Conservation (phyloP, 2,888 invertebrate species). For the Melipona bicolor region DNA sequence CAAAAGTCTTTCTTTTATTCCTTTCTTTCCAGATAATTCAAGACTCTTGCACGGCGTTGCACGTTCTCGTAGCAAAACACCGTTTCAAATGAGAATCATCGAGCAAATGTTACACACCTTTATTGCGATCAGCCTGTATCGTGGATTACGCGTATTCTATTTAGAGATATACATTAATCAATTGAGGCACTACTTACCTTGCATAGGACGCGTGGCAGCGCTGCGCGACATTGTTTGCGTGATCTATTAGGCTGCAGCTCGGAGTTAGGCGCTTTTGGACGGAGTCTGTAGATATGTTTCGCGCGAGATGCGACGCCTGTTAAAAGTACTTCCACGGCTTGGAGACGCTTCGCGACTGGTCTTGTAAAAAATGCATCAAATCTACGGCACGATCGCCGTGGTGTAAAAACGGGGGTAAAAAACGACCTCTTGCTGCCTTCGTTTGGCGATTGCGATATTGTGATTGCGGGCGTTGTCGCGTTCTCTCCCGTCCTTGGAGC, state of each 20-base stretch:
- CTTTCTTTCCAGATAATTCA: background rate
- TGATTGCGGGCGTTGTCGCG: constrained; percentile 1
- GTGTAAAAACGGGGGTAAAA: constrained; percentile 68
- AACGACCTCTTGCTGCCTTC: constrained; percentile 39
- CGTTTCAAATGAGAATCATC: constrained; percentile 64
- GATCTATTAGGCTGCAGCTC: constrained; percentile 61
- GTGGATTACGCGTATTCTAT: background rate
- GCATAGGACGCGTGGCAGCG: constrained; percentile 81
- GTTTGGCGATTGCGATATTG: constrained; percentile 25
- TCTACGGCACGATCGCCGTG: constrained; percentile 38
- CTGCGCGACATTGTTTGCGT: constrained; percentile 81
- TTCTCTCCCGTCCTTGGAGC: constrained; percentile 6
- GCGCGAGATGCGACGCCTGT: constrained; percentile 47
- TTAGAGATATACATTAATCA: background rate
- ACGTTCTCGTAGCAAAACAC: background rate
- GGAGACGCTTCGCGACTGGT: constrained; percentile 41
- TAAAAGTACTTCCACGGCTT: constrained; percentile 36
- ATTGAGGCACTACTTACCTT: constrained; percentile 74
- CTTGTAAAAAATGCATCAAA: constrained; percentile 71
- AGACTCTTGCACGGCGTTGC: background rate
- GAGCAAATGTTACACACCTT: constrained; percentile 7
- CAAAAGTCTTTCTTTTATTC: too few relatives aligned
- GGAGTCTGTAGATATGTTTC: constrained; percentile 75
- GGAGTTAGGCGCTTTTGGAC: constrained; percentile 72
- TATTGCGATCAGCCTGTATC: background rate